Conservation (phyloP, 2,888 invertebrate species). For the Eupsilia transversa region DNA sequence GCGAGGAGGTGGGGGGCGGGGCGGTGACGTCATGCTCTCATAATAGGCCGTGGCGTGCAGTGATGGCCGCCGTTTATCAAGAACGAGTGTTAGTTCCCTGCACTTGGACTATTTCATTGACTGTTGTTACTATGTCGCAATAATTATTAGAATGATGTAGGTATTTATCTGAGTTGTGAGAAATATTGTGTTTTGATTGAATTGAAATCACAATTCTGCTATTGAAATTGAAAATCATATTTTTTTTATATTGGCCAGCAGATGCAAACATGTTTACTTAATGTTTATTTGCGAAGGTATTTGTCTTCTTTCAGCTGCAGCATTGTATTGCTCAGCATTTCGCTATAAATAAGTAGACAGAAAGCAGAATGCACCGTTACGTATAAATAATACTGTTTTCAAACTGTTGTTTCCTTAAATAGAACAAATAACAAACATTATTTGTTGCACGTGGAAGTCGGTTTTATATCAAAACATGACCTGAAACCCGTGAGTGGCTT, state of each 20-base stretch:
- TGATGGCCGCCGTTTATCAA: slow-evolving; percentile 90
- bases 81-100: slow-evolving; percentile 83
- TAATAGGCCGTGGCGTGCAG: slow-evolving; percentile 90
- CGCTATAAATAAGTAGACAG: slow-evolving; percentile 64
- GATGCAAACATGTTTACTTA: slow-evolving; percentile 5
- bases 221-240: not conserved
- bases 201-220: not conserved
- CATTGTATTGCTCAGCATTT: slow-evolving; percentile 48
- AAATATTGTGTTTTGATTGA: slow-evolving; percentile 22
- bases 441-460: slow-evolving; percentile 58
- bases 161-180: not conserved
- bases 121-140: slow-evolving; percentile 62
- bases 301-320: slow-evolving; percentile 42
- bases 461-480: slow-evolving; percentile 61
- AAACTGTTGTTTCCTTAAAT: slow-evolving; percentile 62
- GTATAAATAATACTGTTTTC: slow-evolving; percentile 64
- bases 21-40: slow-evolving; percentile 90
- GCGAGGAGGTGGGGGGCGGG: slow-evolving; percentile 89
- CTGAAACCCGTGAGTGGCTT: slow-evolving; percentile 49
- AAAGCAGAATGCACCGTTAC: slow-evolving; percentile 65
- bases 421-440: slow-evolving; percentile 65
- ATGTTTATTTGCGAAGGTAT: slow-evolving; percentile 36
- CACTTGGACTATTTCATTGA: slow-evolving; percentile 80
- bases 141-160: slow-evolving; percentile 36
- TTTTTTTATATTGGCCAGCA: not conserved